Evolutionary conservation across 2,888 invertebrate species (phyloP).

Genomic region (Drosophila bunnanda): DNA sequence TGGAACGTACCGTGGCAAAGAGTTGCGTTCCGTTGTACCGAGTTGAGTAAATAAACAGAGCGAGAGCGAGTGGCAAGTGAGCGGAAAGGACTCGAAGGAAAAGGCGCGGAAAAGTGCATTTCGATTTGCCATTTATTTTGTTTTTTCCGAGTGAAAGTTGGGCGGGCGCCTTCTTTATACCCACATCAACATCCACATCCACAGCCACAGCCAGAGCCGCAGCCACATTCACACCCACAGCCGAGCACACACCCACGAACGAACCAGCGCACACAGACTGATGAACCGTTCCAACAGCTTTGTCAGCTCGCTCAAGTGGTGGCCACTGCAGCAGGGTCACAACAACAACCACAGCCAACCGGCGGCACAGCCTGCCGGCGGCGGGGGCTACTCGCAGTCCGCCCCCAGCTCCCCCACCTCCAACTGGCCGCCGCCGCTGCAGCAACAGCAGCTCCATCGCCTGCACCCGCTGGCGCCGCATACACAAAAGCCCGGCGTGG

Average conservation of each 20-base stretch:
- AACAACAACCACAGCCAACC: constrained; percentile 75
- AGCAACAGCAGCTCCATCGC: constrained; percentile 46
- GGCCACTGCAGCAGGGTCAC: constrained; percentile 83
- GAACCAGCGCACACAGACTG: constrained; percentile 34
- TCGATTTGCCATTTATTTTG: constrained; percentile 22
- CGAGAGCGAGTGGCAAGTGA: constrained; percentile 2
- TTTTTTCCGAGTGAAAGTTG: constrained; percentile 45
- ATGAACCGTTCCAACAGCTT: constrained; percentile 85
- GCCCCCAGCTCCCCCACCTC: constrained; percentile 73
- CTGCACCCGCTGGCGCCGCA: constrained; percentile 16
- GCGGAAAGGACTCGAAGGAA: constrained; percentile 18
- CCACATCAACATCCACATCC: too few relatives aligned
- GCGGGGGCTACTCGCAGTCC: constrained; percentile 65
- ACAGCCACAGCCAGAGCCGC: too few relatives aligned
- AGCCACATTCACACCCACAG: too few relatives aligned
- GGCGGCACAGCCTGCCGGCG: constrained; percentile 43
- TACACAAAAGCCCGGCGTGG: constrained; percentile 45
- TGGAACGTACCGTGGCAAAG: constrained; percentile 12
- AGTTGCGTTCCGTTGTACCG: background rate
- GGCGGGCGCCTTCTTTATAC: constrained; percentile 9
- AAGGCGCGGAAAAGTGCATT: constrained; percentile 52
- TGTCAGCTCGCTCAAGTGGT: constrained; percentile 84
- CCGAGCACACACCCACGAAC: constrained; percentile 8
- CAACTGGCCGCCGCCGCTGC: constrained; percentile 66
- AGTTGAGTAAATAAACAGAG: constrained; percentile 8